Evolutionary conservation across 2,113 vertebrate species (phyloP).

Genomic region (Cyprinodon variegatus): DNA sequence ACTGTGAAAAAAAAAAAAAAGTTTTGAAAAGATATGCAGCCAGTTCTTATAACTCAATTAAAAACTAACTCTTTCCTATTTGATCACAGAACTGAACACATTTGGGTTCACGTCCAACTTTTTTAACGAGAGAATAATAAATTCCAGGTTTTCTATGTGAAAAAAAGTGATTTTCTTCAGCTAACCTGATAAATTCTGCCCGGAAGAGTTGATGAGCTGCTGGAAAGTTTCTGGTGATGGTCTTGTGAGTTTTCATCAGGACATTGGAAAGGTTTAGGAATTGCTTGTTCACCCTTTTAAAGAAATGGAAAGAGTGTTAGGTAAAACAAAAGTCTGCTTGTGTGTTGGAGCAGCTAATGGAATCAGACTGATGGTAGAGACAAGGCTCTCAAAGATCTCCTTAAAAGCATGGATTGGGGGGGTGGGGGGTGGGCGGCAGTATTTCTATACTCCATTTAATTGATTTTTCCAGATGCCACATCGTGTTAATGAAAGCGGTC

Average conservation of each 20-base stretch:
- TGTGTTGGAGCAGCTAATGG: slow-evolving; percentile 27
- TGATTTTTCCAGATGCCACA: slow-evolving; percentile 33
- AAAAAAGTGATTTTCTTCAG: not conserved
- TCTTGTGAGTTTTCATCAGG: slow-evolving; percentile 9
- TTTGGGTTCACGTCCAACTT: not conserved
- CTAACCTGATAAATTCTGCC: slow-evolving; percentile 14
- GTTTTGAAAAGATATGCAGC: too few species aligned
- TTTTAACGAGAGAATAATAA: not conserved
- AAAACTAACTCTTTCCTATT: too few species aligned
- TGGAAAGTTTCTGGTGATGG: slow-evolving; percentile 13
- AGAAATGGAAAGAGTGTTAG: slow-evolving; percentile 11
- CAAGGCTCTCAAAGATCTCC: slow-evolving; percentile 32
- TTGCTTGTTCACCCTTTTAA: not conserved
- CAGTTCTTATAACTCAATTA: too few species aligned
- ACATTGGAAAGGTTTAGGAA: slow-evolving; percentile 15
- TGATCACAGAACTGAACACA: too few species aligned
- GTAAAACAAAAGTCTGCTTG: slow-evolving; percentile 34
- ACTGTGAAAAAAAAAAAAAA: too few species aligned
- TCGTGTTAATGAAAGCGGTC: slow-evolving; percentile 25
- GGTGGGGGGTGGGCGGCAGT: not conserved
- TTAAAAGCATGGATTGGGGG: slow-evolving; percentile 21
- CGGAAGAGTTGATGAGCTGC: slow-evolving; percentile 5
- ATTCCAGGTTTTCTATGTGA: slow-evolving; percentile 17
- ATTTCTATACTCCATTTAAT: slow-evolving; percentile 36
- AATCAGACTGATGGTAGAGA: slow-evolving; percentile 20